Evolutionary conservation across 2,888 invertebrate species (phyloP).

Genomic region (Eupelmus urozonus): DNA sequence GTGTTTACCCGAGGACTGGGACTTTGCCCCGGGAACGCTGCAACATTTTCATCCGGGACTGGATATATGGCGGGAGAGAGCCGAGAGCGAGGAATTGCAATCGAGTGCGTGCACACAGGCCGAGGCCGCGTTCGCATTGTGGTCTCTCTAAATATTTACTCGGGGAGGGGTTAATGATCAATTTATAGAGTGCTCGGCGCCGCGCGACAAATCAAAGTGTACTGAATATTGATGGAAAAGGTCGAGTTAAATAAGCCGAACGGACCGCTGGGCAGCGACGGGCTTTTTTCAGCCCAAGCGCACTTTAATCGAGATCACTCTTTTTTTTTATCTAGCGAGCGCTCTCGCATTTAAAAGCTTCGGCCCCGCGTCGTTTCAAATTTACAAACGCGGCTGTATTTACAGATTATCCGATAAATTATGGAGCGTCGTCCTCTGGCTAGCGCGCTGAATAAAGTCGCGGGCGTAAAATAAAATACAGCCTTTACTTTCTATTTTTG

Average conservation of each 20-base stretch:
- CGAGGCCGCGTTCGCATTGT: background rate
- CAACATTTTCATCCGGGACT: constrained; percentile 18
- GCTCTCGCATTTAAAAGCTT: background rate
- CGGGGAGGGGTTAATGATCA: constrained; percentile 32
- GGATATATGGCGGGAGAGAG: background rate
- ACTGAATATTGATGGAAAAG: background rate
- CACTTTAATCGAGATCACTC: no score
- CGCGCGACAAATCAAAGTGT: constrained; percentile 31
- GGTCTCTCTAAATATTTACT: constrained; percentile 46
- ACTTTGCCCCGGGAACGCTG: background rate
- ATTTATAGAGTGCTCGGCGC: constrained; percentile 11
- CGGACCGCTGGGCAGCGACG: no score
- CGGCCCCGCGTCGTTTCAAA: no score
- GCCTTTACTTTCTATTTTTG: no score
- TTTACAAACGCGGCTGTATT: background rate
- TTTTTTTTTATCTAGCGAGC: no score
- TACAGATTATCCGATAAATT: background rate
- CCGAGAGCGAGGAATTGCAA: constrained; percentile 30
- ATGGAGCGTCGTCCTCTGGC: no score
- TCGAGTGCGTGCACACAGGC: background rate
- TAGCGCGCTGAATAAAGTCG: no score
- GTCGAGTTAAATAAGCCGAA: constrained; percentile 2
- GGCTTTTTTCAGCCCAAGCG: no score
- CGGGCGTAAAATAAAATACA: no score
- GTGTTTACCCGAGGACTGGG: constrained; percentile 19